A percentile compares a stretch with the other conserved stretches of the same genome.
phyloP scores from a whole-genome alignment of 37 sponge, comb jelly and placozoan genomes.

The Ianthella basta region DNA sequence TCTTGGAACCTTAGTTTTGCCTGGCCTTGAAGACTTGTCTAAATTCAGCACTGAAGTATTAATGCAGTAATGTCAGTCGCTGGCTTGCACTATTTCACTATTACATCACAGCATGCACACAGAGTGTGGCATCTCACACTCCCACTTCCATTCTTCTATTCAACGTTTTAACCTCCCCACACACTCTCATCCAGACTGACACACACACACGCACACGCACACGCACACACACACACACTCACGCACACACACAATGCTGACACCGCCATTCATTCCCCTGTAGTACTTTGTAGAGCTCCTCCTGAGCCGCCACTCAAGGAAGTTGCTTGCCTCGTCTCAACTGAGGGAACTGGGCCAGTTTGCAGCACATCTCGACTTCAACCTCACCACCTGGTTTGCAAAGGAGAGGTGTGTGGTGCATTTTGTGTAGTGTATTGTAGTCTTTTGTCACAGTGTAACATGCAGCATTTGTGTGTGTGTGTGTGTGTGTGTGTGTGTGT shows the following conservation, averaged over 20 bases:
- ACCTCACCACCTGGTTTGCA: slow-evolving; percentile 70
- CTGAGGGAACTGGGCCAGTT: slow-evolving; percentile 85
- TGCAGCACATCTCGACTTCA: slow-evolving; percentile 85
- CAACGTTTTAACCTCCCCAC: no score
- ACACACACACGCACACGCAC: neutral
- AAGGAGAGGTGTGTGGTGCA: slow-evolving; percentile 68
- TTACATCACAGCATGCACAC: no score
- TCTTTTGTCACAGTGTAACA: neutral
- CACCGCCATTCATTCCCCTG: neutral
- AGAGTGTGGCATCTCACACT: no score
- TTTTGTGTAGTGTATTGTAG: neutral
- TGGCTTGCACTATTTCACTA: no score
- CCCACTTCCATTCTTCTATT: no score
- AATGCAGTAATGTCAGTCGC: no score
- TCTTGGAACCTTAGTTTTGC: no score
- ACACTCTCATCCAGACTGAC: no score
- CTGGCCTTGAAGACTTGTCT: no score
- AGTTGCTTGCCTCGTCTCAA: slow-evolving; percentile 56
- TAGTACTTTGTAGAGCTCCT: slow-evolving; percentile 88
- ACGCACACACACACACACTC: no score
- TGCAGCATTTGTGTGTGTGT: neutral
- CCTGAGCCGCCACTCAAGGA: slow-evolving; percentile 83
- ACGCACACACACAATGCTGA: neutral
- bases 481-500: neutral
- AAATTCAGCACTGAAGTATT: no score